Conservation (phyloP, 2,113 vertebrate genomes). For the Gasterosteus aculeatus region DNA sequence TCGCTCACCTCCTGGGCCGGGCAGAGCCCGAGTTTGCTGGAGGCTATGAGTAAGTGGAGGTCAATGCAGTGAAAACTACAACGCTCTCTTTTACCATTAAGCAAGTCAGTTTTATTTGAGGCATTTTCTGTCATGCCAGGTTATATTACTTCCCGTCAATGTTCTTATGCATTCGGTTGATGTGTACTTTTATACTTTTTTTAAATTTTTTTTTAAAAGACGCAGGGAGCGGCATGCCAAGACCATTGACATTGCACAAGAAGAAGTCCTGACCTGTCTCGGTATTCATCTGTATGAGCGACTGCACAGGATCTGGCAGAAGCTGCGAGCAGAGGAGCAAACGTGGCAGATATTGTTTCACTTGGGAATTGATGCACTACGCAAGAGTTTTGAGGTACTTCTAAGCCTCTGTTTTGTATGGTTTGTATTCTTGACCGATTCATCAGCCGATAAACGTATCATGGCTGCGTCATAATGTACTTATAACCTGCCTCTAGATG, state of each 20-base stretch:
- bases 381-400: slow-evolving; percentile 95
- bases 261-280: slow-evolving; percentile 97
- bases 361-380: slow-evolving; percentile 92
- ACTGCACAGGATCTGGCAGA: slow-evolving; percentile 96
- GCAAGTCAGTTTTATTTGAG: background rate
- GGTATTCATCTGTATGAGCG: slow-evolving; percentile 97
- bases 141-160: slow-evolving; percentile 23
- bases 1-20: slow-evolving; percentile 93
- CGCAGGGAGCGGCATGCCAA: slow-evolving; percentile 96
- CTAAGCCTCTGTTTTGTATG: background rate
- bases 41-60: slow-evolving; percentile 89
- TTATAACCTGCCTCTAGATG: slow-evolving; percentile 80
- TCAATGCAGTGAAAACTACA: background rate
- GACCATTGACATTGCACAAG: slow-evolving; percentile 97
- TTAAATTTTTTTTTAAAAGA: slow-evolving; percentile 74
- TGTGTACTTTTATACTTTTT: background rate
- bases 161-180: background rate
- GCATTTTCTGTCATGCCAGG: slow-evolving; percentile 61
- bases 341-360: slow-evolving; percentile 98
- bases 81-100: background rate
- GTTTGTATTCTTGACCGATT: background rate
- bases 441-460: background rate
- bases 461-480: background rate
- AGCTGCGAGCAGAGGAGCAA: slow-evolving; percentile 94
- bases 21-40: slow-evolving; percentile 97